A percentile compares a stretch with the other conserved stretches of the same genome.
Conservation (phyloP, 2,888 invertebrate genomes). For the Apamea monoglypha region DNA sequence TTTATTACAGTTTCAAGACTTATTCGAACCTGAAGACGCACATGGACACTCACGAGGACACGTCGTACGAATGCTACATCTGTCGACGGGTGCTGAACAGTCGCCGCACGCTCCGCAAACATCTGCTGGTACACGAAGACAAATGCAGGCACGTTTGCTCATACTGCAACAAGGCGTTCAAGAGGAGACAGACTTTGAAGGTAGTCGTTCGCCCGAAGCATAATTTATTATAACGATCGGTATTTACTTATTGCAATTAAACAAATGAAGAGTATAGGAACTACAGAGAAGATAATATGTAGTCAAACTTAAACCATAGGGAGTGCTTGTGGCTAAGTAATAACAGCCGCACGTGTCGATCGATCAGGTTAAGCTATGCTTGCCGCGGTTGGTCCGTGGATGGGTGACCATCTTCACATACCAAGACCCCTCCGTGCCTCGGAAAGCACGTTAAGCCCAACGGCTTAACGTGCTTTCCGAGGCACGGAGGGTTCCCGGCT, state of each 20-base stretch:
- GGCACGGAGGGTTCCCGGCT: no score
- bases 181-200: constrained; percentile 88
- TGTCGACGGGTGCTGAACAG: constrained; percentile 89
- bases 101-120: constrained; percentile 89
- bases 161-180: constrained; percentile 90
- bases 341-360: no score
- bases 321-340: no score
- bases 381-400: no score
- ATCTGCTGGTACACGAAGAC: constrained; percentile 89
- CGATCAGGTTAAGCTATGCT: no score
- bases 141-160: constrained; percentile 89
- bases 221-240: not conserved
- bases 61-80: constrained; percentile 89
- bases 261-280: not conserved
- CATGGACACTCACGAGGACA: constrained; percentile 89
- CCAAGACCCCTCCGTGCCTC: no score
- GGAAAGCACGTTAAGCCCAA: no score
- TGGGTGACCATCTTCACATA: no score
- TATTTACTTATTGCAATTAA: not conserved
- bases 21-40: constrained; percentile 90
- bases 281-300: not conserved
- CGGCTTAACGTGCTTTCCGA: no score
- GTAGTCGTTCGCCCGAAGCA: constrained; percentile 53
- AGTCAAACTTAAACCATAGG: not conserved
- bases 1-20: constrained; percentile 86